These are phyloP conservation scores for Drosophila longiperda DNA, from an alignment of 2,888 invertebrate genomes.

Conservation along the genomic window DNA sequence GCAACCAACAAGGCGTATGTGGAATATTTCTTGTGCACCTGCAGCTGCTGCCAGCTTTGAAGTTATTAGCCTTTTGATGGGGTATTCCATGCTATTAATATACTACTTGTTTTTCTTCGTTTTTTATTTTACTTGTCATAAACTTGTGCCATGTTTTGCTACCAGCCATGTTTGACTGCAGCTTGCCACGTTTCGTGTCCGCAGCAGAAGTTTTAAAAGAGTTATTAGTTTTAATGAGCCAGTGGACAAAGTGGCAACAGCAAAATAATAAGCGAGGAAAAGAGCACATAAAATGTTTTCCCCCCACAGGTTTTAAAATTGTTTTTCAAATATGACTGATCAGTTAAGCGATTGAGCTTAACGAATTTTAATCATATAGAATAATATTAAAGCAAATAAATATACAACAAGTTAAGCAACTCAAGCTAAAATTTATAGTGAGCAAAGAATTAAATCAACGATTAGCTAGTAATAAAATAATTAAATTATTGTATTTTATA, in stretches of 20 bases:
- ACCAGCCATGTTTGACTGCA: slow-evolving; percentile 14
- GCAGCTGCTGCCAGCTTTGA: not conserved
- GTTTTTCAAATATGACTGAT: too few relatives aligned
- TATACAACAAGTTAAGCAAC: not conserved
- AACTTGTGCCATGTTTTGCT: slow-evolving; percentile 35
- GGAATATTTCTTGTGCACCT: slow-evolving; percentile 15
- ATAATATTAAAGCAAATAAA: not conserved
- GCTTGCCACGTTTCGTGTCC: slow-evolving; percentile 30
- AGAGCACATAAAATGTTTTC: not conserved
- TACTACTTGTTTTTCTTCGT: not conserved
- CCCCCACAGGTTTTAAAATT: not conserved
- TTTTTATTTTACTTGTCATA: slow-evolving; percentile 1
- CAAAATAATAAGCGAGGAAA: not conserved
- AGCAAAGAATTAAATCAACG: not conserved
- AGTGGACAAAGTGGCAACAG: slow-evolving; percentile 20
- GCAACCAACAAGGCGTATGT: slow-evolving; percentile 26
- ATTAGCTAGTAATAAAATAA: not conserved
- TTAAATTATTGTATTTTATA: not conserved
- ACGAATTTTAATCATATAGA: not conserved
- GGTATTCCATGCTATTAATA: slow-evolving; percentile 13
- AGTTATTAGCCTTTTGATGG: slow-evolving; percentile 33
- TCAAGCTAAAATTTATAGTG: not conserved
- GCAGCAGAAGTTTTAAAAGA: slow-evolving; percentile 51
- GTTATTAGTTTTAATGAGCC: slow-evolving; percentile 58
- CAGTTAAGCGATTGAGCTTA: not conserved